Conservation (phyloP, 2,797 vertebrate species). For the Sciurus vulgaris region DNA sequence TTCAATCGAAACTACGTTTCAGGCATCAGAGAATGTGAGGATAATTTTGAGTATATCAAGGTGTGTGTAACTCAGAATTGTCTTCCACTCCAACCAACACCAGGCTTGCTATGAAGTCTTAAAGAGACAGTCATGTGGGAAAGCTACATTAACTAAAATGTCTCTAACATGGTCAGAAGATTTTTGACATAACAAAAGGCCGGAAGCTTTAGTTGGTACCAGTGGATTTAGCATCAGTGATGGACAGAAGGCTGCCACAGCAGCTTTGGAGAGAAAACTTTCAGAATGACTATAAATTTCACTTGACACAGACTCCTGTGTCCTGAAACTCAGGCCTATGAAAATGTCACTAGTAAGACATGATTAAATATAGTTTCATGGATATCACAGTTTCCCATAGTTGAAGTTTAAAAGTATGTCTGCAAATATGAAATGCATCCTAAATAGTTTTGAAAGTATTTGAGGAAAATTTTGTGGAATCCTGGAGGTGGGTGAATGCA, state of each 20-base stretch:
- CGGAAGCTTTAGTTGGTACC: not conserved
- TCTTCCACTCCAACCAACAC: not conserved
- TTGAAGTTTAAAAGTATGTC: not conserved
- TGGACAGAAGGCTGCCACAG: not conserved
- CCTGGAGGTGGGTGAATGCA: not conserved
- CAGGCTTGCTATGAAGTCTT: not conserved
- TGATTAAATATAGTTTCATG: not conserved
- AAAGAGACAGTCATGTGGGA: not conserved
- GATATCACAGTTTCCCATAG: not conserved
- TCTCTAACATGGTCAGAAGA: not conserved
- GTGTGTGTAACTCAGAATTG: not conserved
- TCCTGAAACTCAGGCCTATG: not conserved
- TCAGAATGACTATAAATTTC: not conserved
- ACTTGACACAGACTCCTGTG: not conserved
- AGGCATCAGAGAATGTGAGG: not conserved
- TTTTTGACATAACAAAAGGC: not conserved
- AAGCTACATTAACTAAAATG: not conserved
- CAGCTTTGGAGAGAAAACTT: not conserved
- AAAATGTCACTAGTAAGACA: not conserved
- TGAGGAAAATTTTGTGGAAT: not conserved
- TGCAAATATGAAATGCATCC: conserved; percentile 5
- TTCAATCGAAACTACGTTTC: not conserved
- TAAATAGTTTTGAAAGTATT: not conserved
- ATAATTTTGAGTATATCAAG: not conserved
- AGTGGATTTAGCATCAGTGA: not conserved